Percentiles rank a stretch among this genome's conserved stretches.
Evolutionary conservation across 2,113 vertebrate species (phyloP).

Genomic region (Rhegmatorhina hoffmannsi): DNA sequence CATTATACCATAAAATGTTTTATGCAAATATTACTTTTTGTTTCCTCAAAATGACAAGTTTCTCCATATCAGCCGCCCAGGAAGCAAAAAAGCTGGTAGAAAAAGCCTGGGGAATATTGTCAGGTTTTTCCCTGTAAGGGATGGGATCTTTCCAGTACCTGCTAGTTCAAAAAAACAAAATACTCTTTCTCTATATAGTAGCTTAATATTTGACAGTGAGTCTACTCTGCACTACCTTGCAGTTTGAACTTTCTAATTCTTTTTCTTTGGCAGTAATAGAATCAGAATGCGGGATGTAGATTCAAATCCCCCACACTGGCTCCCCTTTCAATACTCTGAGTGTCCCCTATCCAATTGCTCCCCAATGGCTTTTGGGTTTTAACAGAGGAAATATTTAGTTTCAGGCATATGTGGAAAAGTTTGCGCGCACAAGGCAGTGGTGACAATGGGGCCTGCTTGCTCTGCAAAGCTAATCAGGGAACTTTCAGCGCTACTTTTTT

Average conservation of each 20-base stretch:
- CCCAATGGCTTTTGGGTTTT: background rate
- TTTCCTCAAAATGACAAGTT: background rate
- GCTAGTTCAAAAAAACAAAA: background rate
- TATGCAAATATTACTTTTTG: background rate
- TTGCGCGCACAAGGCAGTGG: background rate
- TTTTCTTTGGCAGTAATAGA: background rate
- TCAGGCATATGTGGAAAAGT: background rate
- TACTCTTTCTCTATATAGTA: background rate
- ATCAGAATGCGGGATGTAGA: background rate
- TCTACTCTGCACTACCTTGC: background rate
- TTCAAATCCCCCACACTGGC: background rate
- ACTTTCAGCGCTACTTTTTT: background rate
- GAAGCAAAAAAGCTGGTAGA: background rate
- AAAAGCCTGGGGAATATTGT: background rate
- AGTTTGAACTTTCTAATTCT: background rate
- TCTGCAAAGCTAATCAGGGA: background rate
- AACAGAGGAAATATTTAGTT: background rate
- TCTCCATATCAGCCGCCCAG: background rate
- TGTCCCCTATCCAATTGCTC: background rate
- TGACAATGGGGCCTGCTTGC: fast-evolving
- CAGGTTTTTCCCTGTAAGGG: background rate
- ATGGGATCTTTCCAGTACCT: background rate
- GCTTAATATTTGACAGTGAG: background rate
- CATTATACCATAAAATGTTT: background rate
- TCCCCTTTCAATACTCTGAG: background rate